Evolutionary conservation across 2,888 invertebrate genomes (phyloP).

Genomic region (Phengaris arion): DNA sequence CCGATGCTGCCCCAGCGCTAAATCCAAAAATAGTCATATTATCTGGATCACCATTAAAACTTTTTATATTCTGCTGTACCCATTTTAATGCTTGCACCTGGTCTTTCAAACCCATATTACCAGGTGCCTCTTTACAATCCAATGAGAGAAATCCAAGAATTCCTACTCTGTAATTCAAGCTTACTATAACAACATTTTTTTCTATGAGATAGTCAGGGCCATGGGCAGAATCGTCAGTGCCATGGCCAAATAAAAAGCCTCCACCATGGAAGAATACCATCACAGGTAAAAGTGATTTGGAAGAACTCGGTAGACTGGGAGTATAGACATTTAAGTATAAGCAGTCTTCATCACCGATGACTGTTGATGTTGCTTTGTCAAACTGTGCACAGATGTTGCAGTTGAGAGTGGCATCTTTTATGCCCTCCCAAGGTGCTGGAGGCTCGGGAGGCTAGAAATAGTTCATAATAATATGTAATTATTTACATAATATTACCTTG

Average conservation of each 20-base stretch:
- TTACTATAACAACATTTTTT: constrained; percentile 65
- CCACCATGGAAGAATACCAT: constrained; percentile 75
- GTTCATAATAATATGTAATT: constrained; percentile 12
- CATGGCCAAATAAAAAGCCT: constrained; percentile 67
- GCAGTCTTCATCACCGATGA: constrained; percentile 81
- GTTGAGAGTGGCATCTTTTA: constrained; percentile 82
- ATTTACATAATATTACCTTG: too few species aligned
- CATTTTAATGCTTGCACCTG: constrained; percentile 76
- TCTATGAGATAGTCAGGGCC: constrained; percentile 69
- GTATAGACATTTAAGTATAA: constrained; percentile 85
- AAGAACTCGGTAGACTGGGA: constrained; percentile 61
- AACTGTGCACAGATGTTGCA: constrained; percentile 83
- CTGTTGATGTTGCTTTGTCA: constrained; percentile 70
- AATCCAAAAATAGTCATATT: constrained; percentile 76
- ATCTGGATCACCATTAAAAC: constrained; percentile 71
- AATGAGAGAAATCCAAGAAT: constrained; percentile 67
- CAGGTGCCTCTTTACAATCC: constrained; percentile 65
- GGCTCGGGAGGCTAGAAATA: constrained; percentile 57
- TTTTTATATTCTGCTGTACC: constrained; percentile 69
- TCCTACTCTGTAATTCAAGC: constrained; percentile 69
- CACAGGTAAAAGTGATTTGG: constrained; percentile 52
- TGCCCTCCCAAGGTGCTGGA: constrained; percentile 76
- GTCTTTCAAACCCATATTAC: constrained; percentile 75
- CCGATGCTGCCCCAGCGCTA: constrained; percentile 74
- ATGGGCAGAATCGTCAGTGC: constrained; percentile 60